Conservation (phyloP, 2,888 invertebrate genomes). For the Stenodera caucasica region DNA sequence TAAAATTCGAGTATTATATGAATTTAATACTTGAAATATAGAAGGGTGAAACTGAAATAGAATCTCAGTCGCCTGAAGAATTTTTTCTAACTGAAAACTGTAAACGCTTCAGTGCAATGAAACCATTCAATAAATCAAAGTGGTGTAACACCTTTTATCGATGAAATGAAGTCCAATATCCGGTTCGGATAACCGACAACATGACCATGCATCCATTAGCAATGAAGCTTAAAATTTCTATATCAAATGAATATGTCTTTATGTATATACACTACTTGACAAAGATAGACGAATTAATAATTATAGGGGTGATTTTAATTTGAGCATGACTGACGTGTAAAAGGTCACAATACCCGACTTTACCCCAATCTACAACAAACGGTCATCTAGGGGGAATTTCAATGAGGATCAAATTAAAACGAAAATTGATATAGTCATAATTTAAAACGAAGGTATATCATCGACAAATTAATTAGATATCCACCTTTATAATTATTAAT, state of each 20-base stretch:
- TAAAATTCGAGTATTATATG: no score
- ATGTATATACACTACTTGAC: constrained; percentile 14
- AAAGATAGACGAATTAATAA: constrained; percentile 28
- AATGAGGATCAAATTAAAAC: constrained; percentile 28
- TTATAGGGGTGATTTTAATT: constrained; percentile 2
- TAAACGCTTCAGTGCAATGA: constrained; percentile 34
- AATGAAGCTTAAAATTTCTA: constrained; percentile 31
- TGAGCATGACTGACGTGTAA: constrained; percentile 29
- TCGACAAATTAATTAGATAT: constrained; percentile 20
- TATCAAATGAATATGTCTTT: constrained; percentile 26
- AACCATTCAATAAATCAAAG: constrained; percentile 43
- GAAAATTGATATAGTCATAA: constrained; percentile 28
- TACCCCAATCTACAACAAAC: constrained; percentile 24
- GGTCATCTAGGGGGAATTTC: constrained; percentile 27
- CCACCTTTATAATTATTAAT: constrained; percentile 25
- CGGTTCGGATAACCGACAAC: constrained; percentile 38
- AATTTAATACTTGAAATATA: neutral
- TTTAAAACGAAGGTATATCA: constrained; percentile 21
- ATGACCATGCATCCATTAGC: constrained; percentile 38
- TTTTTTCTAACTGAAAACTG: constrained; percentile 26
- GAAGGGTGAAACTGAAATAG: constrained; percentile 6
- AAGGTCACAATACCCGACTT: constrained; percentile 22
- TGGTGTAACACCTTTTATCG: constrained; percentile 41
- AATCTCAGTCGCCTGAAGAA: constrained; percentile 20
- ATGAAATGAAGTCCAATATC: constrained; percentile 40